These are phyloP conservation scores for Macrosoma leucophasiata DNA, from an alignment of 2,888 invertebrate species.

Conservation along the genomic window DNA sequence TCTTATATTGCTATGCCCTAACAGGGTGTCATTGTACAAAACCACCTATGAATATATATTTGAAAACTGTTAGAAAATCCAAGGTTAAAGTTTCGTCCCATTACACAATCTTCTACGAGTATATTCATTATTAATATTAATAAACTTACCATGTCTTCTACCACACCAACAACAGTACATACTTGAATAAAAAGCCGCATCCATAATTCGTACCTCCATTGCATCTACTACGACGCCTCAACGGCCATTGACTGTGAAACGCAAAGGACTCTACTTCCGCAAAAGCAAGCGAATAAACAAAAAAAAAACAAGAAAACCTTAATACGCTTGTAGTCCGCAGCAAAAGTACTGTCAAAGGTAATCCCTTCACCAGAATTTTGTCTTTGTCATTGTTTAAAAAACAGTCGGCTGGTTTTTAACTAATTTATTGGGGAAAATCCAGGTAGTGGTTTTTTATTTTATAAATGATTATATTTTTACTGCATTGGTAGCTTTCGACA, in stretches of 20 bases:
- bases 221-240: conserved; percentile 25
- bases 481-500: too few species aligned
- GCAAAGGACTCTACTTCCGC: conserved; percentile 39
- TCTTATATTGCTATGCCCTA: neutral
- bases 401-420: too few species aligned
- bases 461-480: too few species aligned
- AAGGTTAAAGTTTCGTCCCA: neutral
- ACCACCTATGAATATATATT: neutral
- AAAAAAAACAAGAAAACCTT: conserved; percentile 51
- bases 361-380: conserved; percentile 35
- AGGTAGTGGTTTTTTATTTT: too few species aligned
- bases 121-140: neutral
- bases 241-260: conserved; percentile 45
- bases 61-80: neutral
- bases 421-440: too few species aligned
- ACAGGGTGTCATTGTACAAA: neutral
- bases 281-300: conserved; percentile 59
- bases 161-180: too few species aligned
- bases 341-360: too few species aligned
- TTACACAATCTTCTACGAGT: neutral
- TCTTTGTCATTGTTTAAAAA: conserved; percentile 33
- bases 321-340: conserved; percentile 54
- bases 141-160: too few species aligned
- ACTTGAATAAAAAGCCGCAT: conserved; percentile 17
- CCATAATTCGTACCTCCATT: conserved; percentile 11